Evolutionary conservation across 2,113 vertebrate genomes (phyloP), one percentile per base, ranked within the genome.

Genomic region (Asarcornis scutulata): DNA sequence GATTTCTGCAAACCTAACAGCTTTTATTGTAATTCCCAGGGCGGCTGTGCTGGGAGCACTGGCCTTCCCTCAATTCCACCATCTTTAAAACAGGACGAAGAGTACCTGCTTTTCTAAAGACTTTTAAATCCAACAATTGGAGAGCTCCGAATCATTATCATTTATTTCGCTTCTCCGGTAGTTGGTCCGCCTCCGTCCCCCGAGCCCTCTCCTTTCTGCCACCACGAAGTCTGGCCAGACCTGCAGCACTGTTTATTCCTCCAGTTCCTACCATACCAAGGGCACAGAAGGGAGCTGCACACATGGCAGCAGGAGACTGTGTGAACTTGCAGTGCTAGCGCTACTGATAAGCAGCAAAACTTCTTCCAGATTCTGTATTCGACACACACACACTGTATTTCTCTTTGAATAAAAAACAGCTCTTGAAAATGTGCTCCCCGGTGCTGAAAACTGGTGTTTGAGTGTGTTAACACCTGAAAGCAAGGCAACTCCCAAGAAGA

Each of bases 11-110:
- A 58, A 85, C 77, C 76, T 90, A 77, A 74, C 75, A 88, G 81
- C 78, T 40, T 80, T 92, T 94, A 89, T 86, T 90, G 38, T 93
- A 86, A 95, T 91, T 92, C 88, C 83, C 71, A 42, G 17, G 59
- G 88, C 95, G 84, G 86, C 92, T 89, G 62, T 5, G 4, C 86
- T 89, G 71, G 80, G 78, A 95, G 91, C 67, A 76, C 74, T 77
- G 86, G 91, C 83, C 71, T 86, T 93, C 53, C 86, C 80, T 79
- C 91, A 85, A 79, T 93, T 95, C 92, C 89, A 74, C 67, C 71
- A 74, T 31, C 2, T 0, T 74, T 72, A 78, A 60, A 83, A 75
- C 26, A 79, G 85, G 93, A 92, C 6, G 32, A 95, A 96, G 77
- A 88, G 79, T 75, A 91, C 81, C 59, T 71, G 36, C 62, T 91